phyloP scores from a whole-genome alignment of 2,797 vertebrate genomes.

The Crenuchus spilurus region DNA sequence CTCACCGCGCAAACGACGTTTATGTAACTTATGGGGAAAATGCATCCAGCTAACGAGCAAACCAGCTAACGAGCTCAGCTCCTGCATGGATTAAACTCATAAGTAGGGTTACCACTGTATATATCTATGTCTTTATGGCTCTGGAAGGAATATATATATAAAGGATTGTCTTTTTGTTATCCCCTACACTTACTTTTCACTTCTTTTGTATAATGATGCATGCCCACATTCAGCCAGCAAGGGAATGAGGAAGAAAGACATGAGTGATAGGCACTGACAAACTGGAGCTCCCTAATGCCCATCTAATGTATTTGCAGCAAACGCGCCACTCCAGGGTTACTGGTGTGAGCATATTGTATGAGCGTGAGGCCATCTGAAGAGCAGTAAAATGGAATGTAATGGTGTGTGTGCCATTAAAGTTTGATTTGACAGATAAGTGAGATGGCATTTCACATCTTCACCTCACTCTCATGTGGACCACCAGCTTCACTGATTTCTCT shows the following conservation, averaged over 20 bases:
- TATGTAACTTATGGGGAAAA: too few species aligned
- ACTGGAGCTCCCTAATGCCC: constrained; percentile 57
- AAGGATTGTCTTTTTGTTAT: constrained; percentile 14
- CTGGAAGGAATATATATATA: constrained; percentile 17
- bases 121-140: constrained; percentile 20
- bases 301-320: constrained; percentile 64
- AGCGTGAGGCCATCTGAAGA: constrained; percentile 61
- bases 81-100: too few species aligned
- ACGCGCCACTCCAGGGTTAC: constrained; percentile 61
- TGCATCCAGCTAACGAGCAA: too few species aligned
- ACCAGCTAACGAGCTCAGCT: too few species aligned
- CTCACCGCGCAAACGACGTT: too few species aligned
- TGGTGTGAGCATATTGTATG: constrained; percentile 59
- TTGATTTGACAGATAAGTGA: constrained; percentile 68
- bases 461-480: constrained; percentile 47
- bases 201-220: constrained; percentile 47
- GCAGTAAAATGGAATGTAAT: constrained; percentile 58
- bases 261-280: constrained; percentile 59
- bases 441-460: constrained; percentile 59
- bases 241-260: constrained; percentile 39
- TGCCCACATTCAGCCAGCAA: constrained; percentile 18
- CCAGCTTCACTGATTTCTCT: constrained; percentile 61
- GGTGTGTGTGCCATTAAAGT: constrained; percentile 67
- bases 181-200: constrained; percentile 3
- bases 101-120: too few species aligned